Base-by-base conservation (phyloP, 2,888 invertebrate species). In the Aleiodes testaceus region DNA sequence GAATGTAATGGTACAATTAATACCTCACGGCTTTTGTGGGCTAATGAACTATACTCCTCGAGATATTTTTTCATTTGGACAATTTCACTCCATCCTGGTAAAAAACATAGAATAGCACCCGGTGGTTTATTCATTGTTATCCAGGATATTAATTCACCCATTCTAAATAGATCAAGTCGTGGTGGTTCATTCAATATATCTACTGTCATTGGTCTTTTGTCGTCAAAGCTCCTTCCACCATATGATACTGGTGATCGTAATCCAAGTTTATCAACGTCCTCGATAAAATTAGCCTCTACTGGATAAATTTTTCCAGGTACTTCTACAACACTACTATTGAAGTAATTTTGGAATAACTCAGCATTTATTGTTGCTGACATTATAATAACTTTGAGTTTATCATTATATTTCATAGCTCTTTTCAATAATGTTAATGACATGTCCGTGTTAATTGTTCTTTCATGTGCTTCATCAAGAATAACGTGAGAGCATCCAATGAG, bases 41-140 rank as follows among this genome's bases (percentile, higher is more conserved):
- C 9, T n/a, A n/a, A 71, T 0, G 73, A 70, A 30, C 83, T 87
- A 12, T 79, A 75, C 22, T 88, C 80, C 18, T 90, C 88, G 9
- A 92, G 77, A n/a, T 89, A 61, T 14, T 85, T 86, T 63, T 89
- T 88, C 0, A 92, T 87, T 59, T 86, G 86, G 22, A 87, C 88
- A 49, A 94, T 94, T 72, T 94, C 93, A 2, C 90, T 88, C 94
- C 94, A 94, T 12, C 94, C 94, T 14, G 94, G 94, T 6, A 94
- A 89, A 77, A 94, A 94, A 50, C 92, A 92, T 61, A 94, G 87
- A 78, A 94, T 93, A 0, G 92, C 93, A 0, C 94, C 94, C 55
- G 91, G 90, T 0, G 89, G 88, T 79, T 91, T 90, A 0, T 82
- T 88, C 9, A 80, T 83, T 64, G 92, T 89, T n/a, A 94, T 90